Conservation (phyloP, 2,888 invertebrate genomes). For the Thyatira batis region DNA sequence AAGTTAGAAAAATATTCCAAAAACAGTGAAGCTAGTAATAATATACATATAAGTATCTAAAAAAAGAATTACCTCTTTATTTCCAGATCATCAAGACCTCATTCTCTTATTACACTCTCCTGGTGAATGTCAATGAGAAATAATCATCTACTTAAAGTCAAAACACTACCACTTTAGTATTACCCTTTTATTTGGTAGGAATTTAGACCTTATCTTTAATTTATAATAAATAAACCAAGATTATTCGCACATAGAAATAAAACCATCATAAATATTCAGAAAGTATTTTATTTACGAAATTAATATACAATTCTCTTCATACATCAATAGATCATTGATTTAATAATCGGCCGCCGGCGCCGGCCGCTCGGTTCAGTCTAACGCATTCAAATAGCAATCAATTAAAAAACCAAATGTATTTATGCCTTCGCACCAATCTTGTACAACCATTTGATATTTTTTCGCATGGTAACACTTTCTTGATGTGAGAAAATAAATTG, state of each 20-base stretch:
- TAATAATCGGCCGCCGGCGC: slow-evolving; percentile 53
- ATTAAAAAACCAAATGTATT: slow-evolving; percentile 25
- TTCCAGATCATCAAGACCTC: slow-evolving; percentile 77
- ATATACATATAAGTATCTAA: no score
- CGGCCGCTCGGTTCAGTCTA: slow-evolving; percentile 59
- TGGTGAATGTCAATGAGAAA: slow-evolving; percentile 70
- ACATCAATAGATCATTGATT: slow-evolving; percentile 67
- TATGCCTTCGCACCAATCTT: slow-evolving; percentile 26
- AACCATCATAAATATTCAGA: slow-evolving; percentile 49
- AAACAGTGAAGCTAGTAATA: no score
- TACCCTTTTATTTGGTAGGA: background rate
- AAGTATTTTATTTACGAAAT: slow-evolving; percentile 81
- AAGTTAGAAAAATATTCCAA: no score
- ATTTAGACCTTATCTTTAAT: background rate
- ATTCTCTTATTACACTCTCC: slow-evolving; percentile 71
- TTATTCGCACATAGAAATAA: slow-evolving; percentile 23
- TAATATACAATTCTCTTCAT: slow-evolving; percentile 79
- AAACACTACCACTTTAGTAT: no score
- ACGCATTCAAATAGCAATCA: slow-evolving; percentile 43
- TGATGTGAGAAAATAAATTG: slow-evolving; percentile 22
- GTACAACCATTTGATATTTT: slow-evolving; percentile 33
- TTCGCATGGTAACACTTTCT: slow-evolving; percentile 33
- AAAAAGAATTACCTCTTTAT: no score
- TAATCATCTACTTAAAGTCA: slow-evolving; percentile 16
- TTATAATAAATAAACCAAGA: slow-evolving; percentile 17